Percentiles rank a stretch among this genome's conserved stretches.
These are phyloP conservation scores for Hololepta plana DNA, from an alignment of 2,888 invertebrate genomes.

Conservation along the genomic window DNA sequence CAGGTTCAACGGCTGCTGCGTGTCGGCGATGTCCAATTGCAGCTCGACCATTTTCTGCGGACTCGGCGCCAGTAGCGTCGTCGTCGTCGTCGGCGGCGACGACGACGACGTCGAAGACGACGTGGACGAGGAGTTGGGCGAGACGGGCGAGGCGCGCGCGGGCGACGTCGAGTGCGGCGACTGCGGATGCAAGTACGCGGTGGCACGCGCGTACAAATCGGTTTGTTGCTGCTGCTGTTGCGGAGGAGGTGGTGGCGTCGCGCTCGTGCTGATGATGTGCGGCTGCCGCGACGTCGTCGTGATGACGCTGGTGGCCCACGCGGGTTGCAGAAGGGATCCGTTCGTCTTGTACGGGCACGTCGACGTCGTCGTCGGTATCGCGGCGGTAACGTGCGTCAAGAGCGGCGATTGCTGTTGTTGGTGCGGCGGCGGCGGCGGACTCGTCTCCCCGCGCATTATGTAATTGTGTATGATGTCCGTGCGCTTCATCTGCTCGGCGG, in stretches of 20 bases:
- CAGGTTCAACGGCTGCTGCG: slow-evolving; percentile 71
- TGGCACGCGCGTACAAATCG: slow-evolving; percentile 23
- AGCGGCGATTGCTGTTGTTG: slow-evolving; percentile 35
- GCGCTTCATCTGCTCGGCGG: slow-evolving; percentile 79
- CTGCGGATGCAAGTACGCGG: slow-evolving; percentile 23
- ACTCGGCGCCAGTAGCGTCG: slow-evolving; percentile 22
- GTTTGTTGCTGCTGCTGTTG: slow-evolving; percentile 14
- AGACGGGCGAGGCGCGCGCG: slow-evolving; percentile 23
- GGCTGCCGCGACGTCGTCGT: slow-evolving; percentile 35
- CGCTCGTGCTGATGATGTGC: slow-evolving; percentile 17
- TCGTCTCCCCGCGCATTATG: slow-evolving; percentile 61
- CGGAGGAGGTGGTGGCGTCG: slow-evolving; percentile 22
- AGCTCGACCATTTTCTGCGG: slow-evolving; percentile 46
- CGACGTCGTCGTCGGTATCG: too few relatives aligned
- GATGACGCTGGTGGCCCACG: slow-evolving; percentile 39
- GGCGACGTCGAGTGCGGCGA: slow-evolving; percentile 30
- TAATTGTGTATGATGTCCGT: slow-evolving; percentile 85
- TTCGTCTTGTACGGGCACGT: slow-evolving; percentile 24
- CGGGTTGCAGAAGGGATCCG: slow-evolving; percentile 21
- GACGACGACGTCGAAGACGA: slow-evolving; percentile 23
- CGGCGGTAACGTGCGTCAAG: slow-evolving; percentile 32
- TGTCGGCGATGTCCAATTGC: slow-evolving; percentile 68
- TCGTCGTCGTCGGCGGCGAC: slow-evolving; percentile 27
- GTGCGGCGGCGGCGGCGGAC: slow-evolving; percentile 31
- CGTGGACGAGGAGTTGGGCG: slow-evolving; percentile 21